Conservation (phyloP, 2,797 vertebrate species). For the Tadarida brasiliensis region DNA sequence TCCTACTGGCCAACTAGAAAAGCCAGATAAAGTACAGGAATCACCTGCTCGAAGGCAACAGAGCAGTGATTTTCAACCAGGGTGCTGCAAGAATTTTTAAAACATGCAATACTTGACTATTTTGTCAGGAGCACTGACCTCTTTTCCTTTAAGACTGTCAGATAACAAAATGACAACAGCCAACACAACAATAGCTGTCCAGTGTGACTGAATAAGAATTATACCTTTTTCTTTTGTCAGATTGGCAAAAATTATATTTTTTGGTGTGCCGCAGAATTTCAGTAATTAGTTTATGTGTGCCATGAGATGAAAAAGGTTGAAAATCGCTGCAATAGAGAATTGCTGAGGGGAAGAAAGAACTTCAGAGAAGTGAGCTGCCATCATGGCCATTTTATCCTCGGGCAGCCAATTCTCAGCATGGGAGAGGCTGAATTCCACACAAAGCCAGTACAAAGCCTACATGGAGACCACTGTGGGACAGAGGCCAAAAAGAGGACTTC, state of each 20-base stretch:
- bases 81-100: not conserved
- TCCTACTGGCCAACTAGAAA: not conserved
- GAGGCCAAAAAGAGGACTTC: not conserved
- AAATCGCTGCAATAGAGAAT: not conserved
- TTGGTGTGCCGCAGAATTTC: not conserved
- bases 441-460: not conserved
- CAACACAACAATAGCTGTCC: not conserved
- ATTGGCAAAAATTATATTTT: not conserved
- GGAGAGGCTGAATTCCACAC: not conserved
- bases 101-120: not conserved
- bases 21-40: not conserved
- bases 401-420: not conserved
- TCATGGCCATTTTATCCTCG: not conserved
- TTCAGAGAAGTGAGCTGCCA: not conserved
- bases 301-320: not conserved
- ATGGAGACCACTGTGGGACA: not conserved
- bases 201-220: not conserved
- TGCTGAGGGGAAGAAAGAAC: not conserved
- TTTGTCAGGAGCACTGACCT: not conserved
- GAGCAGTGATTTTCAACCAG: not conserved
- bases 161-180: not conserved
- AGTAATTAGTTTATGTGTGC: not conserved
- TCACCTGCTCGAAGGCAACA: not conserved
- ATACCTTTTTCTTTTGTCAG: not conserved
- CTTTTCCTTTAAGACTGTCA: not conserved